Evolutionary conservation across 2,888 invertebrate genomes (phyloP), one percentile per base, ranked within the genome.

Genomic region (Lochmaea capreae): DNA sequence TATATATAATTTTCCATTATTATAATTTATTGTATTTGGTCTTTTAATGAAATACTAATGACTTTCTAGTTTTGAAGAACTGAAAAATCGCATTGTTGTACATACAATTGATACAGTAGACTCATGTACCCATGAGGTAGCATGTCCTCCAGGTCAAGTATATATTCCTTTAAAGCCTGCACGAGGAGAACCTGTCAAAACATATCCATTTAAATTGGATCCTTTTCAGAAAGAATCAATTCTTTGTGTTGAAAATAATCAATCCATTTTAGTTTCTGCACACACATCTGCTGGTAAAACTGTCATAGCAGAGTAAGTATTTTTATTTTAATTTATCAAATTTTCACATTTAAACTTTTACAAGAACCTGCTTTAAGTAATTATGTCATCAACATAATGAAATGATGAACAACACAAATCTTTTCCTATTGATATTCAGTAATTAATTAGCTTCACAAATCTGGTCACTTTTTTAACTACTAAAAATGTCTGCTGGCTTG

Each of bases 221-320:
- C 95, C 98, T 0, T 99, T 99, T 87, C 99, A 99, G 86, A 97
- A 96, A 83, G 97, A 98, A 87, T 98, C 99, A 0, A 95, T 99
- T 77, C 87, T 95, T 67, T 99, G 99, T 86, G 94, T 99, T 81
- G 98, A 99, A 85, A 99, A 99, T 87, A 93, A 96, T 84, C 98
- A 99, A 85, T 98, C 98, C 11, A 99, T 99, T 6, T 89, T 99
- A 59, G 99, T 99, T 0, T 99, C 99, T 2, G 99, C 99, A 9
- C 99, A 99, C 85, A 99, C 99, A 0, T 99, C 99, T 4, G 99
- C 99, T 62, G 99, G 99, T 67, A 99, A 99, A 91, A 99, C 99
- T 71, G 99, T 99, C 3, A 98, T 98, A 9, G 99, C 99, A 5
- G 97, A 99, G 95, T 98, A 90, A 91, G 95, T 89, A 71, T 42